Evolutionary conservation across 2,797 vertebrate species (phyloP).

Genomic region (Aldrovandia affinis): DNA sequence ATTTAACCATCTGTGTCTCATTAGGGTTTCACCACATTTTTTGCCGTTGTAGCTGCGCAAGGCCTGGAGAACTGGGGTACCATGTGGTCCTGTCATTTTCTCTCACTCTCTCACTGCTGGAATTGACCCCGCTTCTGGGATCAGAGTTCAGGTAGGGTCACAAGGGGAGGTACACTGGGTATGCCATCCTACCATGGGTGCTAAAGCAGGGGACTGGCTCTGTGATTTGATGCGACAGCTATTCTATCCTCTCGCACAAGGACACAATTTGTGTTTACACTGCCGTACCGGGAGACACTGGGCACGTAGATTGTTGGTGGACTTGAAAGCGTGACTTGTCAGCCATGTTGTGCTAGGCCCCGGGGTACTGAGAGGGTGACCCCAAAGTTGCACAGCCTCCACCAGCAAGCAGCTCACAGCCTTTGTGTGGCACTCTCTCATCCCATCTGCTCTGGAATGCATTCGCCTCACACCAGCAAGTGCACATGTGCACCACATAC

Average conservation of each 20-base stretch:
- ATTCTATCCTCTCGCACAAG: neutral
- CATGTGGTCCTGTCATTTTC: constrained; percentile 19
- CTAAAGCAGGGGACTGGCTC: constrained; percentile 1
- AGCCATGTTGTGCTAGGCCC: neutral
- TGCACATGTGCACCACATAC: constrained; percentile 3
- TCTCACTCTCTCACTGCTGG: neutral
- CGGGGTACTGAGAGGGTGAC: neutral
- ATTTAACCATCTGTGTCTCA: constrained; percentile 10
- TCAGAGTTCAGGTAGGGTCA: neutral
- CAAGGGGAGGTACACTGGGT: neutral
- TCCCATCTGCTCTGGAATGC: neutral
- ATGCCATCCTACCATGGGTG: neutral
- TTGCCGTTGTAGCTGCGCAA: neutral
- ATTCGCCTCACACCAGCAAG: neutral
- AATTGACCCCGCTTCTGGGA: neutral
- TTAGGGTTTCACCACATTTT: neutral
- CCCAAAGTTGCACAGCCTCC: neutral
- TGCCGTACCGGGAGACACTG: neutral
- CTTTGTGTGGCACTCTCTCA: neutral
- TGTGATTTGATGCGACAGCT: neutral
- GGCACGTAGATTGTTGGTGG: neutral
- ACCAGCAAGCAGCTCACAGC: neutral
- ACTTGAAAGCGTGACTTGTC: neutral
- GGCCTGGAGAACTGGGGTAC: neutral
- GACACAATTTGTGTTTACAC: neutral